Evolutionary conservation across 2,797 vertebrate genomes (phyloP), one percentile per base, ranked within the genome.

Genomic region (Leontopithecus rosalia): DNA sequence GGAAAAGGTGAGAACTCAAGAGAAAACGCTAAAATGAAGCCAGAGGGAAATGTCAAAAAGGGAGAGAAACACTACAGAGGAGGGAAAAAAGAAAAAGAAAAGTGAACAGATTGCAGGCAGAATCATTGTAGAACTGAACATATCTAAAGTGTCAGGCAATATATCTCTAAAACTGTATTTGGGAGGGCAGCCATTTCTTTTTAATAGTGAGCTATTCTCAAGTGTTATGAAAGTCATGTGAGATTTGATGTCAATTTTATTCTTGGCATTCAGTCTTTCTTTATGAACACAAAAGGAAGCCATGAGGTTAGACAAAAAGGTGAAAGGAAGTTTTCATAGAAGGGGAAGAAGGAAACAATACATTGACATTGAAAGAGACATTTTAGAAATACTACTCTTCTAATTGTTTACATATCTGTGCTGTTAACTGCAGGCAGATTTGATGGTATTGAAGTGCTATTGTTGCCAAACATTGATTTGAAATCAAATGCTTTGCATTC

Each of bases 41-140:
- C 17, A 70, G 79, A 50, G 36, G 30, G 41, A 91, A 92, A 67
- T 82, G 73, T 55, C 88, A 43, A 91, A 91, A 95, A 93, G 26
- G 1, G 33, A 81, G 73, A 55, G 81, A 80, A n/a, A 48, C n/a
- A 57, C 26, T 64, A 24, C 1, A 39, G 15, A 72, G 57, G 41
- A 14, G 58, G 43, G 73, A 88, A 88, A 46, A 67, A 64, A 64
- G 87, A 24, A n/a, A 15, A 90, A 79, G 46, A 48, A 73, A 84
- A 94, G 39, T 9, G 61, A 95, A 77, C 79, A 94, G 73, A 83
- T 52, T 85, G 86, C 1, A 84, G 61, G n/a, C 43, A 93, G 91
- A 92, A 95, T 96, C 72, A 85, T 90, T 92, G 57, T 84, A 90
- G 93, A 95, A 76, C 9, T 52, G 86, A 86, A 75, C 30, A 30